Evolutionary conservation across 30 jellyfish, hydroid and myxozoan species (phyloP), one percentile per base, ranked within the genome.

Genomic region (Nemopilema nomurai): DNA sequence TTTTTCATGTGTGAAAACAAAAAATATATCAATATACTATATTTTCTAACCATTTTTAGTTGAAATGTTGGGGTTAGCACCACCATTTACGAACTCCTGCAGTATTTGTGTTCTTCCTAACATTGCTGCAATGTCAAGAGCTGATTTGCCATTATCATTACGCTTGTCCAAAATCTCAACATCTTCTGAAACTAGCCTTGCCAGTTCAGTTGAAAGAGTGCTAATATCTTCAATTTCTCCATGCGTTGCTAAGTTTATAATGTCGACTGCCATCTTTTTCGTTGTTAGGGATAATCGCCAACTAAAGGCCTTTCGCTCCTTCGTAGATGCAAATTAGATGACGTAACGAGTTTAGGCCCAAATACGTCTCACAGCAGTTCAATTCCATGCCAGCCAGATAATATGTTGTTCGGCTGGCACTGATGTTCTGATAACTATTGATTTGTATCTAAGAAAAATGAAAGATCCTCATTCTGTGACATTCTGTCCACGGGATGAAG

Each of bases 201-300:
- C 28, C 22, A 83, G 20, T 0, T 83, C 82, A 33, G 53, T 65
- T 28, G 82, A 62, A 4, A 62, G 30, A 17, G 76, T 32, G n/a
- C 79, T 28, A 6, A 83, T 19, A 18, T 57, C 82, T 71, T 72
- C 91, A 17, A 71, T 49, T 21, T 74, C 85, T 0, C 86, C 80
- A 62, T 53, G 72, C 67, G 91, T 83, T 83, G 91, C 84, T 83
- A 83, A 50, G 91, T 72, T 72, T 76, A 83, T 71, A 8, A 83
- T 69, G 28, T 83, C 91, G 73, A 67, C 91, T 41, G 91, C 91
- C 91, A 83, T 83, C 32, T 83, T 83, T 78, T 29, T 68, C 1
- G 29, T 71, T 71, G 18, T 17, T 8, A 23, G 81, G 30, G 51
- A 19, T 30, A 18, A 69, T 0, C n/a, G 63, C 65, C 25, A 76